Evolutionary conservation across 2,888 invertebrate species (phyloP).

Genomic region (Achlya flavicornis): DNA sequence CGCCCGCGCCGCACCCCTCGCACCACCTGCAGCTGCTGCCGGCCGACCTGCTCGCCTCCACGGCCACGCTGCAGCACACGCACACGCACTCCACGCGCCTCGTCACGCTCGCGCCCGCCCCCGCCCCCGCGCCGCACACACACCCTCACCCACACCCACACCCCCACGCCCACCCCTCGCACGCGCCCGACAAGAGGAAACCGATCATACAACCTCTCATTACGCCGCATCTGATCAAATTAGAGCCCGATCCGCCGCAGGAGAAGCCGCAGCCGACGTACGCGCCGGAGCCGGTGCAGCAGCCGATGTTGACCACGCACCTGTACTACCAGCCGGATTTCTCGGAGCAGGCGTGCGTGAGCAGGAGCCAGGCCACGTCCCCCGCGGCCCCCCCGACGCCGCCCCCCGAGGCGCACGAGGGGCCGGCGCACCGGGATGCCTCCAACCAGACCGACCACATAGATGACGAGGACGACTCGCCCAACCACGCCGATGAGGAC

Average conservation of each 20-base stretch:
- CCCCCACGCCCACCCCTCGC: slow-evolving; percentile 51
- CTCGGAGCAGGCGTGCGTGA: slow-evolving; percentile 76
- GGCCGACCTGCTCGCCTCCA: slow-evolving; percentile 86
- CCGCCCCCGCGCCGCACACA: too few relatives aligned
- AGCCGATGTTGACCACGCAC: slow-evolving; percentile 82
- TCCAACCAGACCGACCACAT: slow-evolving; percentile 93
- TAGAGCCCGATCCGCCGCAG: slow-evolving; percentile 86
- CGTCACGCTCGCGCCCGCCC: slow-evolving; percentile 86
- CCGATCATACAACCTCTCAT: slow-evolving; percentile 78
- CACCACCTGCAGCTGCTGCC: slow-evolving; percentile 87
- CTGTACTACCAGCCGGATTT: slow-evolving; percentile 83
- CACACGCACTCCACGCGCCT: slow-evolving; percentile 87
- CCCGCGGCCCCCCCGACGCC: slow-evolving; percentile 84
- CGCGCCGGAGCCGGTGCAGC: slow-evolving; percentile 77
- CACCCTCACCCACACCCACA: slow-evolving; percentile 64
- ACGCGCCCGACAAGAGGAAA: slow-evolving; percentile 68
- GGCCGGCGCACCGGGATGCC: slow-evolving; percentile 89
- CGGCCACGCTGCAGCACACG: slow-evolving; percentile 86
- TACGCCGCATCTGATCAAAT: slow-evolving; percentile 86
- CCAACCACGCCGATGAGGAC: slow-evolving; percentile 74
- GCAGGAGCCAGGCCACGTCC: slow-evolving; percentile 83
- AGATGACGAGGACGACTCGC: slow-evolving; percentile 86
- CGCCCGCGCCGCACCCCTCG: slow-evolving; percentile 82
- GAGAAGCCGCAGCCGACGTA: slow-evolving; percentile 73
- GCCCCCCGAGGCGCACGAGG: slow-evolving; percentile 81